Base-by-base conservation (phyloP, 2,888 invertebrate genomes). In the Drosophila limbata region DNA sequence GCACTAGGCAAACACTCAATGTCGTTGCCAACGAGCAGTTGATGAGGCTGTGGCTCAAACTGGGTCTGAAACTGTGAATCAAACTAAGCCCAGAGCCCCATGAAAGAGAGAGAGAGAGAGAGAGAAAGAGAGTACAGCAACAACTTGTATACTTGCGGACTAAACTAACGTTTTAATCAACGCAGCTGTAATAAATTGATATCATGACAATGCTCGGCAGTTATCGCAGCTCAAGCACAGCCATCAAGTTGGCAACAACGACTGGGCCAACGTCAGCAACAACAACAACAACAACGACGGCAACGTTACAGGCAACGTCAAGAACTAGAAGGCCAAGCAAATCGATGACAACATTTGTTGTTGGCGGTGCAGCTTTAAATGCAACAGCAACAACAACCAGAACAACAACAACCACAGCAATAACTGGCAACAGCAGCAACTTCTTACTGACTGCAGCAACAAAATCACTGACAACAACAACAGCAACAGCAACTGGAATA, bases 301-400 rank as follows among this genome's bases (percentile, higher is more conserved):
- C n/a, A n/a, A n/a, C n/a, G n/a, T n/a, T n/a, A n/a, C n/a, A n/a
- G 21, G 21, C 21, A 21, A 21, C 21, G 21, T 2, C 21, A 1
- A 25, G 25, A 40, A 48, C 70, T 37, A 56, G 73, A 61, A 65
- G 84, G 61, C 84, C 81, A 21, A 71, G 70, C 69, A 81, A 86
- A 77, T 81, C 87, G 53, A 73, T 84, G 71, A 87, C 88, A 56
- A 73, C 79, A 51, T 65, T 89, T 52, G 87, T 71, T 25, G 77
- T 79, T 63, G 77, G 75, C 48, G 77, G 73, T 42, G 69, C 82
- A 37, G 77, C 79, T 8, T 33, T 79, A 25, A 79, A 71, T 51
- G 72, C 79, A 50, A 70, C 65, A 33, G 59, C 68, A 3, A 52
- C 61, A 35, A 66, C 73, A 52, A 50, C 66, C 51, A 66, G 77